Evolutionary conservation across 1,140 invertebrate genomes (phyloP), one percentile per base, ranked within the genome.

Genomic region (Paralvinella palmiformis): DNA sequence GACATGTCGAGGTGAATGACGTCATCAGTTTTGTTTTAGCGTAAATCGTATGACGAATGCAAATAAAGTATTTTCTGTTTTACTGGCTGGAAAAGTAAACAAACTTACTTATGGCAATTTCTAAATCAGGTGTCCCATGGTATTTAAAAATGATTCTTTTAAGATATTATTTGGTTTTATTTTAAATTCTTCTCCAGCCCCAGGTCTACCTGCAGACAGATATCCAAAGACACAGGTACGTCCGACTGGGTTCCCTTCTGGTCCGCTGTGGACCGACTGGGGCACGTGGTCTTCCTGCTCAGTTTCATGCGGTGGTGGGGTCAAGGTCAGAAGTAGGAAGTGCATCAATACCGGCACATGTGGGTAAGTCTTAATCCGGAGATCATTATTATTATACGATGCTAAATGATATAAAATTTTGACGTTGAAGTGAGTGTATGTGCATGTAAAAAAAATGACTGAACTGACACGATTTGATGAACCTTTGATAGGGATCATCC

Each of bases 191-290:
- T 52, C 6, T 29, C 24, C 6, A 6, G 17, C 31, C 17, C 22
- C 48, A 52, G n/a, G 17, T 20, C 7, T 5, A 52, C 24, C 24
- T 29, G 17, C 24, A 36, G 35, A 17, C 58, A 33, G 5, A n/a
- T 45, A 13, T 20, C 33, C 7, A 22, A 7, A 5, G 35, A 45
- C 24, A 60, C 24, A 24, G 44, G 35, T 52, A 56, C 52, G 48
- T 15, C 52, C 50, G 58, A 35, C 52, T 17, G 31, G 48, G 22
- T 45, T 29, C 60, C 60, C 35, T n/a, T n/a, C n/a, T n/a, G n/a
- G n/a, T n/a, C n/a, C n/a, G n/a, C n/a, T 60, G 15, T 65, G 63
- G 63, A 22, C 22, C 17, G 41, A 20, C 20, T 65, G 63, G 63
- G 35, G 57, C 15, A 27, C 35, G 27, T 65, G 63, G 63, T 31